These are phyloP conservation scores for Pararge aegeria DNA, from an alignment of 1,140 invertebrate species.

Conservation along the genomic window DNA sequence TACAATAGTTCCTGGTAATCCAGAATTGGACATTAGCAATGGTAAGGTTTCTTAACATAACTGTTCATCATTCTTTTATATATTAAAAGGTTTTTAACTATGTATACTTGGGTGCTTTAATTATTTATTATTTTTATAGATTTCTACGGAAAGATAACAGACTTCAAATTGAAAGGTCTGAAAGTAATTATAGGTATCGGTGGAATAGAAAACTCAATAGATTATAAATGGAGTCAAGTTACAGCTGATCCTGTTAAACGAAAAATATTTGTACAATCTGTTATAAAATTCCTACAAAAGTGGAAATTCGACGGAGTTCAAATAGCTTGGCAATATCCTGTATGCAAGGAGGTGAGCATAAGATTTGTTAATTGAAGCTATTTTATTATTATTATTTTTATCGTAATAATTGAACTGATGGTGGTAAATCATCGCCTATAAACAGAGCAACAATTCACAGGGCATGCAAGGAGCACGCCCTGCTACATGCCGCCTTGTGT, in stretches of 20 bases:
- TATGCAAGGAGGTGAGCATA: constrained; percentile 83
- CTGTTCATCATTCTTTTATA: too few species aligned
- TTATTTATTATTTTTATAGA: constrained; percentile 49
- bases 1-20: constrained; percentile 82
- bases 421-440: too few species aligned
- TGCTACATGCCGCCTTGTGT: too few species aligned
- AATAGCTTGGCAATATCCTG: constrained; percentile 88
- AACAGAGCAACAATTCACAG: too few species aligned
- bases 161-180: constrained; percentile 80
- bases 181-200: constrained; percentile 87
- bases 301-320: constrained; percentile 87
- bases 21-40: constrained; percentile 85
- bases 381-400: background rate
- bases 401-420: too few species aligned
- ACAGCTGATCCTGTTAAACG: constrained; percentile 81
- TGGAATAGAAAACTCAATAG: constrained; percentile 86
- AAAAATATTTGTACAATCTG: constrained; percentile 81
- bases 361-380: too few species aligned
- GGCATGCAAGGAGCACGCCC: too few species aligned
- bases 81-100: too few species aligned
- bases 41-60: constrained; percentile 44
- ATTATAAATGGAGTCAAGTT: constrained; percentile 83
- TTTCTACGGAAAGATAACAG: constrained; percentile 84
- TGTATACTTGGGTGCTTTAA: too few species aligned
- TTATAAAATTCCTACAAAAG: constrained; percentile 82